These are phyloP conservation scores for Scylla paramamosain DNA, from an alignment of 1,140 invertebrate species.

Conservation along the genomic window DNA sequence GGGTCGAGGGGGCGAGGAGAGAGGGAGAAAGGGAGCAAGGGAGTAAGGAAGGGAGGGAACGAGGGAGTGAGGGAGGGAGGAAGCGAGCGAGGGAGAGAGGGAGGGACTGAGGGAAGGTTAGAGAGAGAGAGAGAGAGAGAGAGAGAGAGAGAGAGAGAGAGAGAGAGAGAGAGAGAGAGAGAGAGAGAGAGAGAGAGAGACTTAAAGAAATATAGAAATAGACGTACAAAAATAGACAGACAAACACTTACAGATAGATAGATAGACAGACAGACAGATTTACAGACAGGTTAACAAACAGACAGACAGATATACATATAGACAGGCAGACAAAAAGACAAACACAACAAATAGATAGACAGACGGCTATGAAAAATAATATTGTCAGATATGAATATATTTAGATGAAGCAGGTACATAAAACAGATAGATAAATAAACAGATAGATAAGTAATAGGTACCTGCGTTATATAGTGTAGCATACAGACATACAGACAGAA, in stretches of 20 bases:
- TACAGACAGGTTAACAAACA: too few species aligned
- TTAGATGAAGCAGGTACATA: not conserved
- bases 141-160: not conserved
- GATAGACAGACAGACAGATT: not conserved
- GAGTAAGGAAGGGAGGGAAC: not conserved
- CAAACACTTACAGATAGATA: not conserved
- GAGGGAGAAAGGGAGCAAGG: not conserved
- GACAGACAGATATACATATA: too few species aligned
- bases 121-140: not conserved
- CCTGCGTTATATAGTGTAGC: too few species aligned
- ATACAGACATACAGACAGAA: too few species aligned
- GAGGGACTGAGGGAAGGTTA: too few species aligned
- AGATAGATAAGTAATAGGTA: not conserved
- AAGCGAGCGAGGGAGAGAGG: not conserved
- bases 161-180: too few species aligned
- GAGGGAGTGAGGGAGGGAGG: not conserved
- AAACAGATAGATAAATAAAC: not conserved
- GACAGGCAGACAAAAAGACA: too few species aligned
- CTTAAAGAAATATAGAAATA: too few species aligned
- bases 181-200: not conserved
- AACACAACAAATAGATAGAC: too few species aligned
- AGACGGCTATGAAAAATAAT: too few species aligned
- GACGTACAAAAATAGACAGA: not conserved
- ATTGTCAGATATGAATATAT: not conserved
- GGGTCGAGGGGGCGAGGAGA: conserved; percentile 12